These are phyloP conservation scores for Phalera bucephala DNA, from an alignment of 2,888 invertebrate species.

Conservation along the genomic window DNA sequence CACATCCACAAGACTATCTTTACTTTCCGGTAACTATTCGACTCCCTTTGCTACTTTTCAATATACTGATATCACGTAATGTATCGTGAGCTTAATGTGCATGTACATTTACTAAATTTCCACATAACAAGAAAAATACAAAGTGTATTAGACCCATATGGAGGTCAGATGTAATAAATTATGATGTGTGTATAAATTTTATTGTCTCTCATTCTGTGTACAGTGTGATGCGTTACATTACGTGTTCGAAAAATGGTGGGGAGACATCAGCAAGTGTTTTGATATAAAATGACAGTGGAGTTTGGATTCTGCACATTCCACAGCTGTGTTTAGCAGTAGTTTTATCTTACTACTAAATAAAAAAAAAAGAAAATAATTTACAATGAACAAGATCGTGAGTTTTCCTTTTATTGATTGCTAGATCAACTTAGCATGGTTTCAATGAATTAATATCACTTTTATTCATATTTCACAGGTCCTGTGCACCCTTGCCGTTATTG, in stretches of 20 bases:
- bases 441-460: neutral
- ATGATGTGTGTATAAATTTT: neutral
- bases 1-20: no score
- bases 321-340: slow-evolving; percentile 13
- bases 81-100: no score
- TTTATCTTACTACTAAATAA: neutral
- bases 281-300: slow-evolving; percentile 18
- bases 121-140: no score
- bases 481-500: slow-evolving; percentile 30
- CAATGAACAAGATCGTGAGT: slow-evolving; percentile 18
- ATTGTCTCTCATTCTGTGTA: neutral
- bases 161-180: neutral
- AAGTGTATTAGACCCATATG: no score
- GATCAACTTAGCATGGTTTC: neutral
- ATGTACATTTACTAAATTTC: no score
- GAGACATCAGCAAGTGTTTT: slow-evolving; percentile 13
- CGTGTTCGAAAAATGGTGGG: slow-evolving; percentile 9
- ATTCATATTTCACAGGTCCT: no score
- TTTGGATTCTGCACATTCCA: slow-evolving; percentile 19
- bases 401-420: no score
- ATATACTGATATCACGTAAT: no score
- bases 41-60: no score
- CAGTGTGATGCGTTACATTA: neutral
- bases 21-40: no score
- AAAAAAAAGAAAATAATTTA: neutral